Conservation (phyloP, 2,888 invertebrate species). For the Parnassius orleans region DNA sequence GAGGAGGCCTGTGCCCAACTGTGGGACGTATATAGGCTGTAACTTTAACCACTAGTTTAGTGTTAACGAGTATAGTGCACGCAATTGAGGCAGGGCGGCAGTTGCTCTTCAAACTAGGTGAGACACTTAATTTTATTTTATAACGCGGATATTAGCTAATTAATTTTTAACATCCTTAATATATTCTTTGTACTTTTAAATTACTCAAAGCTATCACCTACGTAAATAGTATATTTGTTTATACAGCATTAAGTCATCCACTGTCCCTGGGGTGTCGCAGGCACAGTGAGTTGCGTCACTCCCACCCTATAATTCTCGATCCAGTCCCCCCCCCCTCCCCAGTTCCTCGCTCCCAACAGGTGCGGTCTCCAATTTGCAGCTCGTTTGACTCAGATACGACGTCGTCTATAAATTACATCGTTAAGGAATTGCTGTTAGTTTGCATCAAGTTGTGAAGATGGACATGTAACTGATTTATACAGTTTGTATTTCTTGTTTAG, state of each 20-base stretch:
- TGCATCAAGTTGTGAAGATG: background rate
- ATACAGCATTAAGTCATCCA: background rate
- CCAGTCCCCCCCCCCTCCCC: background rate
- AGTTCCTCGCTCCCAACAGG: background rate
- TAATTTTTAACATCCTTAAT: too few relatives aligned
- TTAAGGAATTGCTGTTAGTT: constrained; percentile 11
- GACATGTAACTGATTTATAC: background rate
- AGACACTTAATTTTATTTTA: too few relatives aligned
- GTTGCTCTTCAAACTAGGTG: too few relatives aligned
- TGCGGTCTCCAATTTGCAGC: constrained; percentile 11
- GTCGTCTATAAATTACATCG: constrained; percentile 12
- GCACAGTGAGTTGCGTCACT: background rate
- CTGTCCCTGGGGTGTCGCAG: constrained; percentile 2
- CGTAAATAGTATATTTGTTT: background rate
- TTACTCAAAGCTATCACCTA: too few relatives aligned
- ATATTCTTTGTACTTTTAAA: too few relatives aligned
- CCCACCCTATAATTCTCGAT: background rate
- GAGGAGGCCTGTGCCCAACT: too few relatives aligned
- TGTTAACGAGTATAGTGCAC: too few relatives aligned
- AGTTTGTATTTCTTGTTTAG: background rate
- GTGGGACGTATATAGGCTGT: too few relatives aligned
- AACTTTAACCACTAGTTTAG: too few relatives aligned
- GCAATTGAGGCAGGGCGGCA: too few relatives aligned
- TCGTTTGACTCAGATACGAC: constrained; percentile 6
- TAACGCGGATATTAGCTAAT: too few relatives aligned